phyloP scores from a whole-genome alignment of 2,888 invertebrate genomes.

The Lithosia quadra region DNA sequence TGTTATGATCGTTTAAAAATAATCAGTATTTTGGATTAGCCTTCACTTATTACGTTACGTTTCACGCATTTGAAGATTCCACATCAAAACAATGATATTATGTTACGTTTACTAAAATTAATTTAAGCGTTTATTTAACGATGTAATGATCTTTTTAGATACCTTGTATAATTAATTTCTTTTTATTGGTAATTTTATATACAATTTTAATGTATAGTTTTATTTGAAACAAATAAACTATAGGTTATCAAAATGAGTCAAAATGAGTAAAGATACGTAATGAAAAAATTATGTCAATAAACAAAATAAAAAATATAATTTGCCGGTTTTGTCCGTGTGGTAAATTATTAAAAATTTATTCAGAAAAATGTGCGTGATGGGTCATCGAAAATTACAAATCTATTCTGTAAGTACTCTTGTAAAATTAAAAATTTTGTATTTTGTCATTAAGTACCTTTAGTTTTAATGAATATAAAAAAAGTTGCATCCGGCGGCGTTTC shows the following conservation, averaged over 20 bases:
- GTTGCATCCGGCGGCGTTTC: background rate
- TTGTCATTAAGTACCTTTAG: background rate
- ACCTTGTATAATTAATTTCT: background rate
- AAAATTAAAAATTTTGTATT: background rate
- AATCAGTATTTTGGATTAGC: background rate
- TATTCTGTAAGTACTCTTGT: constrained; percentile 37
- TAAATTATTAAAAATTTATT: constrained; percentile 22
- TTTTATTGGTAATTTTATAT: background rate
- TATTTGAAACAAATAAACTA: background rate
- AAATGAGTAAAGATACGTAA: constrained; percentile 25
- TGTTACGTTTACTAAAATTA: background rate
- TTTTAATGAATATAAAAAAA: background rate
- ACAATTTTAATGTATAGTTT: background rate
- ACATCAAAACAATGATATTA: background rate
- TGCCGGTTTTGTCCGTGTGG: constrained; percentile 43
- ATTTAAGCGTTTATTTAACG: no score
- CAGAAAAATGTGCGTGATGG: constrained; percentile 53
- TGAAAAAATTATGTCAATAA: constrained; percentile 31
- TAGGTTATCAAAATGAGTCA: background rate
- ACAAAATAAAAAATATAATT: constrained; percentile 35
- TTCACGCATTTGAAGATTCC: background rate
- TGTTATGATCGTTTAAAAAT: no score
- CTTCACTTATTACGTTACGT: constrained; percentile 2
- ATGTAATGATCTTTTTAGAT: background rate
- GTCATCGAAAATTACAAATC: constrained; percentile 41